Evolutionary conservation across 1,140 invertebrate genomes (phyloP), one percentile per base, ranked within the genome.

Genomic region (Rhyzopertha dominica): DNA sequence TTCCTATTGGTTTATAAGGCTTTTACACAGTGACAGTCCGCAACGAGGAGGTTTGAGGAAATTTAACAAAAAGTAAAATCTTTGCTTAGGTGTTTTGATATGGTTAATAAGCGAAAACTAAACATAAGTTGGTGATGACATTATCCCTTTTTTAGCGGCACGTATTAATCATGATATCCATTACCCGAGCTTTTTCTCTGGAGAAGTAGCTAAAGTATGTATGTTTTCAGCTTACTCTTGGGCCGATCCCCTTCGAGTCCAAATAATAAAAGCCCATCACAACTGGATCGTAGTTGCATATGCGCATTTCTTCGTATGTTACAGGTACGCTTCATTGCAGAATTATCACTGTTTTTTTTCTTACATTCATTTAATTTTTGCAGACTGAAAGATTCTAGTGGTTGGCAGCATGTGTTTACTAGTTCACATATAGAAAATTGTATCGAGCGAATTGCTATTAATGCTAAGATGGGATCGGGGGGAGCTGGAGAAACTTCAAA

Each of bases 221-320:
- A 1, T 23, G 44, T 57, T 66, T 46, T 41, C 49, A 78, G 76
- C 71, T 53, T 80, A 76, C 23, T 75, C 72, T 49, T 91, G 87
- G 85, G 77, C 82, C 10, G 89, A 94, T 69, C 89, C 87, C 23
- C 63, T 92, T 53, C 74, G 90, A 54, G 91, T 95, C 26, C 85
- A 92, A 66, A 92, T 97, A 50, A 89, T 98, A 43, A 90, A 92
- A 68, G 94, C 94, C 10, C 94, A 98, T 74, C 92, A 97, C 65
- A 97, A 97, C 66, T 97, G 92, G 89, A 93, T 98, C 53, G 91
- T 88, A 43, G 92, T 95, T 20, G 93, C 91, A 8, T 98, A 96
- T 69, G 85, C 90, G 32, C 91, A 98, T 73, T 95, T 93, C 73
- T 87, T 97, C 9, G 87, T 88, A 41, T 95, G 92, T 64, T 98